Evolutionary conservation across 1,140 invertebrate genomes (phyloP).

Genomic region (Brachionus rotundiformis): DNA sequence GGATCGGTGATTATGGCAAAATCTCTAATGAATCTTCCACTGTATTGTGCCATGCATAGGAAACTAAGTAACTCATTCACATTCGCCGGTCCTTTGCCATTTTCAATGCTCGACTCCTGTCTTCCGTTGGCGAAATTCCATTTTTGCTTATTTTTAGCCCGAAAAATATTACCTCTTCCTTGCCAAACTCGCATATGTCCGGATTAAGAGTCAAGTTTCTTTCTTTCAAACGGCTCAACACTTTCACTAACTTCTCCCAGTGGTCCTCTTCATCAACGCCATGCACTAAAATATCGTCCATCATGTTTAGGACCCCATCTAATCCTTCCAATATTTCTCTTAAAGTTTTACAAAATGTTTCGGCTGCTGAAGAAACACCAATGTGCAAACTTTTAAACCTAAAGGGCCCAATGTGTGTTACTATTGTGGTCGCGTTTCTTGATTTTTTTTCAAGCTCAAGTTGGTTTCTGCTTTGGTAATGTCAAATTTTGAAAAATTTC

Average conservation of each 20-base stretch:
- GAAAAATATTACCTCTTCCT: background rate
- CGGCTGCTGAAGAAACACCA: background rate
- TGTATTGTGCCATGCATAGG: background rate
- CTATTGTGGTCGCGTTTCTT: conserved; percentile 28
- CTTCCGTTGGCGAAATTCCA: background rate
- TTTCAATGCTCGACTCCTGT: background rate
- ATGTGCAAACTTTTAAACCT: background rate
- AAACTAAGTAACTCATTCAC: background rate
- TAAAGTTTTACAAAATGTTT: background rate
- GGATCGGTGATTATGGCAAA: background rate
- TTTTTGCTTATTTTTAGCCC: background rate
- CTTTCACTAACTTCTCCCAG: background rate
- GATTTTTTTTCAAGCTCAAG: conserved; percentile 53
- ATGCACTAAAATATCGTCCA: background rate
- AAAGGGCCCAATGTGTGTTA: background rate
- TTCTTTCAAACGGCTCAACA: background rate
- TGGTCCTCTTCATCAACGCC: background rate
- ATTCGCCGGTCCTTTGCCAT: background rate
- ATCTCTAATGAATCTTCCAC: background rate
- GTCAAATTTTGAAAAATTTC: too few relatives aligned
- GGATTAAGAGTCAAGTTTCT: background rate
- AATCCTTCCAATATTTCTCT: background rate
- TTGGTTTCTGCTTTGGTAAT: too few relatives aligned
- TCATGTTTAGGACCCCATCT: background rate
- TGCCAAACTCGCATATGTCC: background rate